A percentile compares a stretch with the other conserved stretches of the same genome.
Conservation (phyloP, 2,888 invertebrate genomes). For the Oligia fasciuncula region DNA sequence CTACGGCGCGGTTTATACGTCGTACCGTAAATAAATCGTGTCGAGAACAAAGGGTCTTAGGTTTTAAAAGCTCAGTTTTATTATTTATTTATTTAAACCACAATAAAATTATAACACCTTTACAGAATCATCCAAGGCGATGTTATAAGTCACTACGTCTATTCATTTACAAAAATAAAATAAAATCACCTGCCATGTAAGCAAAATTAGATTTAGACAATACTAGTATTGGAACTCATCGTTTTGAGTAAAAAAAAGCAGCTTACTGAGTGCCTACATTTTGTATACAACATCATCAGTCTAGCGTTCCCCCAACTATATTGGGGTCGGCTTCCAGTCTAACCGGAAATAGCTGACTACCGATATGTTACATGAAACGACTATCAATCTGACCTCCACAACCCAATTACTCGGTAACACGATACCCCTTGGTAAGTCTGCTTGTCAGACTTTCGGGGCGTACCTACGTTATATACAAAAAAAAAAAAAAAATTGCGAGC, state of each 20-base stretch:
- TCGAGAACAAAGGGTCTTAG: too few relatives aligned
- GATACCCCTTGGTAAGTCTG: neutral
- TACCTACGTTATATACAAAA: neutral
- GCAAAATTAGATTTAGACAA: neutral
- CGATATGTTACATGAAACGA: neutral
- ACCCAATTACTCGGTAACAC: neutral
- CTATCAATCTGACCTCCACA: neutral
- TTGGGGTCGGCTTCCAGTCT: neutral
- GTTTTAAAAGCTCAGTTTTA: too few relatives aligned
- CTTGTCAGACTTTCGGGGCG: neutral
- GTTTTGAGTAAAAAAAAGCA: neutral
- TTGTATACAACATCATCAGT: neutral
- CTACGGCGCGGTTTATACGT: too few relatives aligned
- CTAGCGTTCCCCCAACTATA: neutral
- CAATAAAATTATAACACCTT: too few relatives aligned
- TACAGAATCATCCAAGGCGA: too few relatives aligned
- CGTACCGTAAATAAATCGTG: too few relatives aligned
- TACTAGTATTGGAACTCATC: neutral
- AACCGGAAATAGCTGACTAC: neutral
- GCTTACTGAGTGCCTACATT: neutral
- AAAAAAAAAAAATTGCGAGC: neutral
- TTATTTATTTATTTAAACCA: too few relatives aligned
- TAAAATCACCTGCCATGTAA: too few relatives aligned
- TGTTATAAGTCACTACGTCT: too few relatives aligned
- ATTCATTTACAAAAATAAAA: too few relatives aligned